Percentiles rank a stretch among this genome's conserved stretches.
phyloP scores from a whole-genome alignment of 2,888 invertebrate species.

The Philopedon plagiatum region DNA sequence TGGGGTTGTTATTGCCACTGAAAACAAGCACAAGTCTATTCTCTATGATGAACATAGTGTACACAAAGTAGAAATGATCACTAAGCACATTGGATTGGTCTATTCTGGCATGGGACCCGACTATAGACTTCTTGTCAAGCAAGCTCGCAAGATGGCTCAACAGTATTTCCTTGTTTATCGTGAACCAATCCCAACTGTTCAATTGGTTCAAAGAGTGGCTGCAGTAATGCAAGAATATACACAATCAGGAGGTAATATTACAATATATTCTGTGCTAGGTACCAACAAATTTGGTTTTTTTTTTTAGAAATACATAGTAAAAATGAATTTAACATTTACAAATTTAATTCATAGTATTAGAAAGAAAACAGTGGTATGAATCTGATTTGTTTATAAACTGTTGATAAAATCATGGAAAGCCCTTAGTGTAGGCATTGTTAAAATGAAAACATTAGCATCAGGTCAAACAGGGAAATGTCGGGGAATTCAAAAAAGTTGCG shows the following conservation, averaged over 20 bases:
- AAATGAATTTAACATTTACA: too few species aligned
- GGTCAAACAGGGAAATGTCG: too few species aligned
- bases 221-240: constrained; percentile 99
- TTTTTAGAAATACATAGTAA: too few species aligned
- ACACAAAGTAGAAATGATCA: constrained; percentile 96
- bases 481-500: too few species aligned
- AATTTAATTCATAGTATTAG: too few species aligned
- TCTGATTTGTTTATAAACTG: too few species aligned
- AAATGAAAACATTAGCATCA: too few species aligned
- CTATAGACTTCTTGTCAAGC: constrained; percentile 89
- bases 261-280: too few species aligned
- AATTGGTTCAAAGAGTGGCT: constrained; percentile 95
- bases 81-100: constrained; percentile 96
- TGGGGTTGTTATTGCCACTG: constrained; percentile 98
- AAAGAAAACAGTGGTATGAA: too few species aligned
- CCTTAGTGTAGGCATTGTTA: too few species aligned
- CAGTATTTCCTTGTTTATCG: constrained; percentile 93
- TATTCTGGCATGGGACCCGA: constrained; percentile 98
- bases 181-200: constrained; percentile 96
- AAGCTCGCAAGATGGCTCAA: constrained; percentile 96
- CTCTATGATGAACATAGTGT: constrained; percentile 98
- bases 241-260: constrained; percentile 93
- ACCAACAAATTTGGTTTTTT: too few species aligned
- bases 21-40: constrained; percentile 98
- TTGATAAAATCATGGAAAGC: too few species aligned